A percentile compares a stretch with the other conserved stretches of the same genome.
Conservation (phyloP, 2,888 invertebrate genomes). For the Cotesia congregata region DNA sequence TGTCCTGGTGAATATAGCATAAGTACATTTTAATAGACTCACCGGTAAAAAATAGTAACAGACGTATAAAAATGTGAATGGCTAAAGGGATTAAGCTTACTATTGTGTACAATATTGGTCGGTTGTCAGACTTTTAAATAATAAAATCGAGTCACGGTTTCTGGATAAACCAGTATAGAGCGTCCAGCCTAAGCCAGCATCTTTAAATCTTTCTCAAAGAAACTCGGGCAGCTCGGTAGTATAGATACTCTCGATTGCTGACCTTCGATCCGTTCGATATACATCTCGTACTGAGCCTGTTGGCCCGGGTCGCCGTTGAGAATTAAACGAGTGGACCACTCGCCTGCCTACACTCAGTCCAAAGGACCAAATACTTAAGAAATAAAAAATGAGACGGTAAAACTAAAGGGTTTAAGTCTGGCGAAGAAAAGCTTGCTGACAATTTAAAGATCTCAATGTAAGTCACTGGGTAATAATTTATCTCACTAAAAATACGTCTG, state of each 20-base stretch:
- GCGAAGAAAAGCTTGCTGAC: slow-evolving; percentile 18
- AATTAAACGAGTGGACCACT: slow-evolving; percentile 11
- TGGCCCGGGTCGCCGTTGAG: slow-evolving; percentile 9
- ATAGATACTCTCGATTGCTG: slow-evolving; percentile 52
- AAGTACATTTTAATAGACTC: no score
- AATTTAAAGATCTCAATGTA: slow-evolving; percentile 45
- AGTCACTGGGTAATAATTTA: slow-evolving; percentile 55
- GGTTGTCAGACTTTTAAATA: slow-evolving; percentile 55
- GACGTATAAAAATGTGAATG: not conserved
- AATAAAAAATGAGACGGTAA: no score
- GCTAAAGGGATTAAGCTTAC: slow-evolving; percentile 33
- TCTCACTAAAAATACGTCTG: slow-evolving; percentile 32
- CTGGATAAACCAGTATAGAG: slow-evolving; percentile 24
- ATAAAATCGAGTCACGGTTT: slow-evolving; percentile 65
- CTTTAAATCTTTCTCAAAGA: slow-evolving; percentile 62
- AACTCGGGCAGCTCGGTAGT: slow-evolving; percentile 50
- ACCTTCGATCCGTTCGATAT: slow-evolving; percentile 59
- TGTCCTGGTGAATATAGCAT: no score
- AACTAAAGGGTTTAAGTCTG: slow-evolving; percentile 13
- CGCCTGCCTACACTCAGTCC: no score
- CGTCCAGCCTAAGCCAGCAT: slow-evolving; percentile 49
- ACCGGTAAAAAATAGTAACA: not conserved
- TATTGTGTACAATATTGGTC: slow-evolving; percentile 8
- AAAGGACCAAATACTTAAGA: no score
- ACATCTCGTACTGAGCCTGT: slow-evolving; percentile 48